Evolutionary conservation across 2,113 vertebrate species (phyloP).

Genomic region (Ramphastos sulfuratus): DNA sequence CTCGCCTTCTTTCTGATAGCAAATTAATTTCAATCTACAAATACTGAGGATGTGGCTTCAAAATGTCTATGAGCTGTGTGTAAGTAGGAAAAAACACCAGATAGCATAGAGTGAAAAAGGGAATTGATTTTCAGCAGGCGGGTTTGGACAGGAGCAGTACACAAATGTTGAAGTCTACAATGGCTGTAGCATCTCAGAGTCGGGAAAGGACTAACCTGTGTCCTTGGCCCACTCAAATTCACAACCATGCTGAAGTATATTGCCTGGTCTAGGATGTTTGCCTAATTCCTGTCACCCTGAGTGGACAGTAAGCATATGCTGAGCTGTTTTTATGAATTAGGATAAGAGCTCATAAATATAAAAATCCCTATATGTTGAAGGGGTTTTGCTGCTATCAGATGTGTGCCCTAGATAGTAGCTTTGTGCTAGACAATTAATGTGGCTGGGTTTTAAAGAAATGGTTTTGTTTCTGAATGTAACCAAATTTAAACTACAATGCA

Average conservation of each 20-base stretch:
- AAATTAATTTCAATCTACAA: neutral
- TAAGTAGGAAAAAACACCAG: neutral
- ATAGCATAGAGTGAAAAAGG: neutral
- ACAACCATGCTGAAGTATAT: fast-evolving
- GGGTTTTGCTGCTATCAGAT: neutral
- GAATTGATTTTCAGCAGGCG: neutral
- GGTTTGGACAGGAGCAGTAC: neutral
- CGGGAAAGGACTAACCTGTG: neutral
- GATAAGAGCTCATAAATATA: neutral
- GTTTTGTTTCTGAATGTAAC: neutral
- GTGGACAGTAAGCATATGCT: neutral
- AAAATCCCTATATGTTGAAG: neutral
- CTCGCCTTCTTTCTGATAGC: neutral
- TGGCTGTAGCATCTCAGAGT: neutral
- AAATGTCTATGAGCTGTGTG: neutral
- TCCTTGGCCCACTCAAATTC: neutral
- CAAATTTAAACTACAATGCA: neutral
- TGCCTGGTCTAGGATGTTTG: neutral
- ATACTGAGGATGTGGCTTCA: neutral
- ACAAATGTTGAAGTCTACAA: neutral
- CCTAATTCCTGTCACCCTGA: neutral
- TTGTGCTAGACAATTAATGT: neutral
- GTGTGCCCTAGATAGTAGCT: neutral
- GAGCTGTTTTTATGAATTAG: neutral
- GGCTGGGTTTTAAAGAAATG: neutral